Base-by-base conservation (phyloP, 2,888 invertebrate genomes). In the Ennomos fuscantarius region DNA sequence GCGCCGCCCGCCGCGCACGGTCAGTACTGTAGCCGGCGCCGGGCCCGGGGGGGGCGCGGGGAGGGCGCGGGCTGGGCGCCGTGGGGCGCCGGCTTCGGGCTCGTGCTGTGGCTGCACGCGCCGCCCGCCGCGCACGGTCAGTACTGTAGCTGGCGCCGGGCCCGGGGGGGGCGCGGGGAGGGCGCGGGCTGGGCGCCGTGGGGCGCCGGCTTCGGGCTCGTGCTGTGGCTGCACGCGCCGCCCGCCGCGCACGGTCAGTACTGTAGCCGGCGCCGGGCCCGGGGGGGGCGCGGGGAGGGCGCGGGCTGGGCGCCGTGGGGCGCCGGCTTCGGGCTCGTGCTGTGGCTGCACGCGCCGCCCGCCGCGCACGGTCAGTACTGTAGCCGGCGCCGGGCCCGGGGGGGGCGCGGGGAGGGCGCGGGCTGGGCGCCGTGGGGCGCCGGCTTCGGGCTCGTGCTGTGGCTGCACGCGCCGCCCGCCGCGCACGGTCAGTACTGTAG, bases 281-380 rank as follows among this genome's bases (percentile, higher is more conserved):
- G n/a, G n/a, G n/a, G n/a, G n/a, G n/a, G 86, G 15, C 76, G 79
- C 64, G 82, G 84, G 66, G 87, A 83, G 70, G 92, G 91, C 70
- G 86, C 92, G 66, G 93, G 92, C 64, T 95, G 95, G 95, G 93
- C 93, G 60, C 90, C 94, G 58, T 95, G 95, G 94, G 74, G 92
- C 64, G 89, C 90, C 42, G 95, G 95, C n/a, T 94, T 94, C 80
- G 93, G 94, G 5, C 79, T 91, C 33, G 84, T 89, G 2, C 76
- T 93, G 73, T 95, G 95, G 94, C 73, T 95, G 65, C 65, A 63
- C 79, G 88, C 40, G 87, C 92, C 68, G 74, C 86, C 43, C 49
- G 63, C 69, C 31, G 50, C 15, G 34, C 31, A n/a, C 45, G 54
- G 24, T 24, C 24, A 6, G 24, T 24, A 24, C 24, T 15, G 15